Percentiles rank a stretch among this genome's conserved stretches.
Conservation (phyloP, 2,888 invertebrate genomes). For the Encarsia formosa region DNA sequence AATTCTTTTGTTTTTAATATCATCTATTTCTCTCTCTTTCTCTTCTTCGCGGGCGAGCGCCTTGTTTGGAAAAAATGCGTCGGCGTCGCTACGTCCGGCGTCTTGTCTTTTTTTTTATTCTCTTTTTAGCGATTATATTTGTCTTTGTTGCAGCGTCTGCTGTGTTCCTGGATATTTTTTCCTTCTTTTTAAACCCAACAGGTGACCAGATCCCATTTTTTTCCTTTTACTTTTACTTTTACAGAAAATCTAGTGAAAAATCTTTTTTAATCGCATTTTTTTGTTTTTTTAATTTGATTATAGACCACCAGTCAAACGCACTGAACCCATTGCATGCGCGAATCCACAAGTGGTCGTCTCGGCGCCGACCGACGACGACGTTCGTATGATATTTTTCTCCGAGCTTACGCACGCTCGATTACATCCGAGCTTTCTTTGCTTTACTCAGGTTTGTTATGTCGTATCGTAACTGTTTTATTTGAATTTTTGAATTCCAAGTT, state of each 20-base stretch:
- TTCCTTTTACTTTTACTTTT: no score
- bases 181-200: no score
- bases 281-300: no score
- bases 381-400: not conserved
- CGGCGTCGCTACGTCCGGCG: conserved; percentile 16
- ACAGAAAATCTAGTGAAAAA: no score
- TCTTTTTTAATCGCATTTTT: no score
- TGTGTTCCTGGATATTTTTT: no score
- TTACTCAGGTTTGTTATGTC: not conserved
- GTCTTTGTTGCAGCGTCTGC: no score
- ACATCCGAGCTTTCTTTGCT: not conserved
- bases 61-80: conserved; percentile 18
- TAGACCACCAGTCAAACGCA: no score
- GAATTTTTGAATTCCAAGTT: not conserved
- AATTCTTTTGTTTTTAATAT: no score
- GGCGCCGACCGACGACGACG: conserved; percentile 2
- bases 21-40: no score
- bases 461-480: not conserved
- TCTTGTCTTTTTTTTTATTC: not conserved
- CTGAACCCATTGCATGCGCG: not conserved
- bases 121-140: no score
- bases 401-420: not conserved
- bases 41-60: not conserved
- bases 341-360: conserved; percentile 27
- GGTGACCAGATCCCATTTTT: no score